Evolutionary conservation across 2,113 vertebrate species (phyloP).

Genomic region (Microtus montanus): DNA sequence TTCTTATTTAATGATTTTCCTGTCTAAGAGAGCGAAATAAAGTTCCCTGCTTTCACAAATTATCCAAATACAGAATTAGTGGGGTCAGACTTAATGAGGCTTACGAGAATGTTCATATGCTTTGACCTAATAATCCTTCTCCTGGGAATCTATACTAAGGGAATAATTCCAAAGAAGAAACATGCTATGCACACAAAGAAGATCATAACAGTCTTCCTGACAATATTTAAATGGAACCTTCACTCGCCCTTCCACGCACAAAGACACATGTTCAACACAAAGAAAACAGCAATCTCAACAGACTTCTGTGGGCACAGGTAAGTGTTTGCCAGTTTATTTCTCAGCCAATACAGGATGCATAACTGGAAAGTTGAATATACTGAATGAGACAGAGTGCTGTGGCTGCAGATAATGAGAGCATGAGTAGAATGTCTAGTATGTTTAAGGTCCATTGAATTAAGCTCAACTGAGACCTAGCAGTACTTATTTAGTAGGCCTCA

Average conservation of each 20-base stretch:
- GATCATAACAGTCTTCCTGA: background rate
- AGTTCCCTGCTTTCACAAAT: conserved; percentile 59
- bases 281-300: conserved; percentile 22
- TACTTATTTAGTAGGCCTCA: conserved; percentile 43
- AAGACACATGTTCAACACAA: conserved; percentile 40
- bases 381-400: background rate
- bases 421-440: background rate
- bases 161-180: conserved; percentile 65
- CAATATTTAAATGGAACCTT: conserved; percentile 24
- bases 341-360: background rate
- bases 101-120: conserved; percentile 52
- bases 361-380: background rate
- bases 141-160: conserved; percentile 57
- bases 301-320: background rate
- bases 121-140: conserved; percentile 69
- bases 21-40: conserved; percentile 36
- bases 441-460: conserved; percentile 34
- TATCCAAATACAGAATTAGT: conserved; percentile 63
- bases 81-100: conserved; percentile 70
- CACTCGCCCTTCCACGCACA: background rate
- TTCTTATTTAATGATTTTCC: conserved; percentile 53
- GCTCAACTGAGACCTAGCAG: background rate
- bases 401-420: background rate
- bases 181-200: conserved; percentile 8
- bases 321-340: background rate